Evolutionary conservation across 2,888 invertebrate species (phyloP), one percentile per base, ranked within the genome.

Genomic region (Lithosia quadra): DNA sequence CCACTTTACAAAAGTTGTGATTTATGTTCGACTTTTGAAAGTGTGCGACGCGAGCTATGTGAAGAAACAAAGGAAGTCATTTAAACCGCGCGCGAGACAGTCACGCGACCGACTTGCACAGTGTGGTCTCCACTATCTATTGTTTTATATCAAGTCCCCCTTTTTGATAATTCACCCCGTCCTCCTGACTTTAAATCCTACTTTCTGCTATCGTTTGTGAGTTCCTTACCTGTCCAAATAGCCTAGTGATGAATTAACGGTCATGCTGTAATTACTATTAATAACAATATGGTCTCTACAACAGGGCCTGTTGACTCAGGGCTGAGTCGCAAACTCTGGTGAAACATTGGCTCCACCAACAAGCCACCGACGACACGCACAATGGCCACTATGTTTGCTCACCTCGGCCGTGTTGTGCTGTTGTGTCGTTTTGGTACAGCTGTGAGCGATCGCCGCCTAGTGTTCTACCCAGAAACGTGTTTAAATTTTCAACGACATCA

Each of bases 61-160:
- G 86, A 88, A 90, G 89, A 90, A 90, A 91, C 91, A 91, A 92
- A 91, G 92, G 92, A 91, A 92, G 90, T 89, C 88, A 89, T 91
- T 90, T 89, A 90, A 80, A 89, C 85, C 89, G 85, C 86, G 86
- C 87, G 85, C 90, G 86, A 90, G 89, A 91, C 90, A 91, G 92
- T 90, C 92, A 93, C 92, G 92, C 92, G 88, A 91, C 83, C 83
- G 79, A 79, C 86, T 82, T 82, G 84, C 83, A 83, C 86, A 76
- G 78, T 82, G 80, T 79, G 82, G 81, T 85, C 84, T 83, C 79
- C 73, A 76, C 85, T 88, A 87, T 88, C 88, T 90, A 85, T 87
- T 88, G 87, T 90, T 87, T 85, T 86, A 83, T 85, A 83, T 79
- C 82, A 82, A 82, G 84, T 81, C 68, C 81, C 79, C 80, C 73